Evolutionary conservation across 2,888 invertebrate genomes (phyloP).

Genomic region (Lasius fuliginosus): DNA sequence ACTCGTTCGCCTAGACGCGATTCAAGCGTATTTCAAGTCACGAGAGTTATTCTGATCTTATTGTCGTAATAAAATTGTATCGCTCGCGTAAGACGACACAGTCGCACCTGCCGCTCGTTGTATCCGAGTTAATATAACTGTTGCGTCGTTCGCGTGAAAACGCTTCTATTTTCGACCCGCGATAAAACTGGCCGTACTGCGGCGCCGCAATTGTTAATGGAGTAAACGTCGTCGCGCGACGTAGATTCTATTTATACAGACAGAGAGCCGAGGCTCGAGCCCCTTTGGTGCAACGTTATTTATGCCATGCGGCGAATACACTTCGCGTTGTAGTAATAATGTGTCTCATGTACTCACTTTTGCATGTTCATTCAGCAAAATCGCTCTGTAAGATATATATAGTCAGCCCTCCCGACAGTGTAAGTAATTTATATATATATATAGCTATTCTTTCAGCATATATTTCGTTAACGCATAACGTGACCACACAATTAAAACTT

Average conservation of each 20-base stretch:
- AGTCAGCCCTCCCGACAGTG: background rate
- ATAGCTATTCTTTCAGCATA: background rate
- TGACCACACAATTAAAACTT: background rate
- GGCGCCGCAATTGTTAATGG: slow-evolving; percentile 51
- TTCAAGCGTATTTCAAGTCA: slow-evolving; percentile 17
- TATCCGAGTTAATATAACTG: slow-evolving; percentile 63
- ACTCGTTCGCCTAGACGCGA: background rate
- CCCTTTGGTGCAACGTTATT: slow-evolving; percentile 22
- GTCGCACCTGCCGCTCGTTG: slow-evolving; percentile 64
- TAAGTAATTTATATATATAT: slow-evolving; percentile 5
- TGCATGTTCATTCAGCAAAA: slow-evolving; percentile 40
- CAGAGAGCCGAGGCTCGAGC: background rate
- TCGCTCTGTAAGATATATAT: slow-evolving; percentile 10
- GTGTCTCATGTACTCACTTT: slow-evolving; percentile 4
- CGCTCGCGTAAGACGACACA: slow-evolving; percentile 60
- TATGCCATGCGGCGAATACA: slow-evolving; percentile 5
- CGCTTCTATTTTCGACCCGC: slow-evolving; percentile 61
- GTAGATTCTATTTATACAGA: slow-evolving; percentile 33
- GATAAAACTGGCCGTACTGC: slow-evolving; percentile 52
- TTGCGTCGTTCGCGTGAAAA: background rate
- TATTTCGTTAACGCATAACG: slow-evolving; percentile 13
- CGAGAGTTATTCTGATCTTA: slow-evolving; percentile 66
- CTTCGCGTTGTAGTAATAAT: slow-evolving; percentile 23
- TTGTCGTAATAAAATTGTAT: slow-evolving; percentile 63
- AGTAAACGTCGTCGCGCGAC: slow-evolving; percentile 26